Conservation (phyloP, 2,113 vertebrate species). For the Brachypteracias leptosomus region DNA sequence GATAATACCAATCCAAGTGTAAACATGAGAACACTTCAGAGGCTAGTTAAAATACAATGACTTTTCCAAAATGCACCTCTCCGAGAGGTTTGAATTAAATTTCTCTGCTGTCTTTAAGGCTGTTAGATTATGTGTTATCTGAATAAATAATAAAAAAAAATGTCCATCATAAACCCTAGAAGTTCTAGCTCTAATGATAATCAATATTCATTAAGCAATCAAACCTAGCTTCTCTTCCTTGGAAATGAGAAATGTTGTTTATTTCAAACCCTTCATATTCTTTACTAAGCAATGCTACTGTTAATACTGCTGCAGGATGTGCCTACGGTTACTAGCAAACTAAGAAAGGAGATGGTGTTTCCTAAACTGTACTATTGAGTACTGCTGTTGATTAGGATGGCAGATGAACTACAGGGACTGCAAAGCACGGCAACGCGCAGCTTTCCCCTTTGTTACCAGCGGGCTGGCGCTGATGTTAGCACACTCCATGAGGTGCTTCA, state of each 20-base stretch:
- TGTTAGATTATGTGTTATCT: neutral
- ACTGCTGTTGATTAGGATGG: neutral
- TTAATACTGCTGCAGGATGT: neutral
- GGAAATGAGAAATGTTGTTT: neutral
- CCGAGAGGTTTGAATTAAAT: neutral
- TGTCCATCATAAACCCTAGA: neutral
- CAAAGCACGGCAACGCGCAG: rapidly evolving
- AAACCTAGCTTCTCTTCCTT: neutral
- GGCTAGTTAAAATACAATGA: neutral
- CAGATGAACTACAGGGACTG: neutral
- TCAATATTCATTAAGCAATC: neutral
- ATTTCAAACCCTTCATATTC: neutral
- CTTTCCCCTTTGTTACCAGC: neutral
- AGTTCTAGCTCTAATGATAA: neutral
- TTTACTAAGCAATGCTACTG: neutral
- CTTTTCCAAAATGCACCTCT: neutral
- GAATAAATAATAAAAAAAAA: neutral
- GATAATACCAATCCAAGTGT: conserved; percentile 1
- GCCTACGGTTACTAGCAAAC: neutral
- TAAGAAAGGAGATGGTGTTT: neutral
- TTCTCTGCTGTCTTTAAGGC: neutral
- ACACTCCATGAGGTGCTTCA: neutral
- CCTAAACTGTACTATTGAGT: rapidly evolving
- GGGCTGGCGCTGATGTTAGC: neutral
- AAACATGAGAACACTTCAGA: conserved; percentile 16